These are phyloP conservation scores for Gopherus evgoodei DNA, from an alignment of 2,113 vertebrate genomes.

Conservation along the genomic window DNA sequence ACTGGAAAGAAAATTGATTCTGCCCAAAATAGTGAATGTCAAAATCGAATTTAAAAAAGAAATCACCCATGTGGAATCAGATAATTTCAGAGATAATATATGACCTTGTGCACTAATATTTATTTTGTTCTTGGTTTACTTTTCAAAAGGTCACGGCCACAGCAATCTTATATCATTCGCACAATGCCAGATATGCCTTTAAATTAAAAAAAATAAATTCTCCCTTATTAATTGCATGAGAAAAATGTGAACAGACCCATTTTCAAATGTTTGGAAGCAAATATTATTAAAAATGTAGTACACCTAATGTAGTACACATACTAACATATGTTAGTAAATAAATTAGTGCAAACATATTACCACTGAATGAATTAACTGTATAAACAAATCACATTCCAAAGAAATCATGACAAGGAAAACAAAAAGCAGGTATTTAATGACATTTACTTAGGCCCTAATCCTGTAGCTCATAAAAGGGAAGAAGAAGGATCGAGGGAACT, in stretches of 20 bases:
- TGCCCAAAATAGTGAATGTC: background rate
- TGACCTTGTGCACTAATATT: fast-evolving
- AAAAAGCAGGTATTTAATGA: background rate
- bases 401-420: background rate
- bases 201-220: background rate
- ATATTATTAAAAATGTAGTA: background rate
- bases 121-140: background rate
- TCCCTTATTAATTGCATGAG: background rate
- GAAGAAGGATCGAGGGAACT: too few species aligned
- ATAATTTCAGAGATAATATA: background rate
- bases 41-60: background rate
- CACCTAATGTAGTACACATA: background rate
- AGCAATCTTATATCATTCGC: background rate
- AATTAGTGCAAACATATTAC: background rate
- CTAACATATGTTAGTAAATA: background rate
- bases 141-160: background rate
- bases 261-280: background rate
- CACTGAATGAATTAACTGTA: background rate
- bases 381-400: background rate
- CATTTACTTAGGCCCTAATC: background rate
- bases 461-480: background rate
- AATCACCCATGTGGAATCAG: background rate
- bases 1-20: background rate
- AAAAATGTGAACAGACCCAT: background rate
- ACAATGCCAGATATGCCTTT: background rate